Base-by-base conservation (phyloP, 2,113 vertebrate species). In the Atractosteus spatula region DNA sequence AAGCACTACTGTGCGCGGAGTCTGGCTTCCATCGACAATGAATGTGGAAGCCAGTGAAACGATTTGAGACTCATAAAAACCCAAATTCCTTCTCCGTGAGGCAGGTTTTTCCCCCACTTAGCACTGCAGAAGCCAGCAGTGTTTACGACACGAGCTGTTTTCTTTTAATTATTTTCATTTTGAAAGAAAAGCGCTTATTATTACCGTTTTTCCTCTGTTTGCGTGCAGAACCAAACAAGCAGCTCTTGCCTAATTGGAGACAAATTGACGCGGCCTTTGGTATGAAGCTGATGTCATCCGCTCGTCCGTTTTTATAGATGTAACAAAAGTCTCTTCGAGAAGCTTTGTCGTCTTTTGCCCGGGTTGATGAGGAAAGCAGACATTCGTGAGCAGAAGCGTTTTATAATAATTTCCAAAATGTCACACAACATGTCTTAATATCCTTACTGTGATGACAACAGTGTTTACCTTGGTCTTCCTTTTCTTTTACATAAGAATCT, bases 31-130 rank as follows among this genome's bases (percentile, higher is more conserved):
- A 41, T 44, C 13, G 2, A 3, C 43, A 8, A 54, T 57, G 70
- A 71, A 72, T 72, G 54, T 6, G 42, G 41, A 54, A 59, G 17
- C 54, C 62, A 68, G 65, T 65, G 68, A 16, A 71, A 64, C 70
- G 13, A 0, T 51, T 12, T n/a, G 68, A 59, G 42, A 29, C 75
- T 79, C 64, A 17, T 80, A 76, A 79, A 80, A 76, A 29, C 10
- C 56, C 13, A 73, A 71, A 84, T 81, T 82, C 78, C 75, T 71
- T 69, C 70, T 80, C 73, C 69, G 61, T 78, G 70, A 79, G 66
- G 57, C 64, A 54, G 51, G 57, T 61, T 74, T 80, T 81, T 78
- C 80, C 82, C 55, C 29, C 63, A 10, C 29, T 41, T 55, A 11
- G 45, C 55, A 13, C 65, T 44, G 14, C 42, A 41, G 4, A 16